Percentiles rank a stretch among this genome's conserved stretches.
Conservation (phyloP, 2,797 vertebrate species). For the Tadarida brasiliensis region DNA sequence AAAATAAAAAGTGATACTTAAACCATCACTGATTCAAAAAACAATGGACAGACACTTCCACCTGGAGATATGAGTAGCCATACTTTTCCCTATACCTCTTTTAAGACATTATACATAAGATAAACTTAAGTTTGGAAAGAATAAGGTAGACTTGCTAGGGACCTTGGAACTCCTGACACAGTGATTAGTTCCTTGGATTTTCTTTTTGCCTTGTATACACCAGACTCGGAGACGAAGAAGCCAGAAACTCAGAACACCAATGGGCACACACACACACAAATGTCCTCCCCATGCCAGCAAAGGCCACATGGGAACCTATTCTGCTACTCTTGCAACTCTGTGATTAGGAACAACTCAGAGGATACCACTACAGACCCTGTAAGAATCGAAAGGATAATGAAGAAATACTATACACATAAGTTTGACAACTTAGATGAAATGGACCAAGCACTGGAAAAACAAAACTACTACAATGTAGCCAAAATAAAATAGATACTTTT, state of each 20-base stretch:
- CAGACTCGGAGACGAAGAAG: background rate
- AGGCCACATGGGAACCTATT: too few species aligned
- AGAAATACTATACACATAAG: accelerated
- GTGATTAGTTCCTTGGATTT: background rate
- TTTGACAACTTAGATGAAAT: background rate
- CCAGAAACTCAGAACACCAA: background rate
- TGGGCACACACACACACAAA: background rate
- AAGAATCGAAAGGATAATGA: background rate
- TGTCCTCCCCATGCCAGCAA: too few species aligned
- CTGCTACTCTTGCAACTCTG: too few species aligned
- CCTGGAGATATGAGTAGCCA: background rate
- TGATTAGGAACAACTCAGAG: too few species aligned
- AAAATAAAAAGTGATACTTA: background rate
- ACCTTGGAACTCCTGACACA: background rate
- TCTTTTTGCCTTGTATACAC: background rate
- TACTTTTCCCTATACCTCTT: background rate
- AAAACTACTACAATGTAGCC: background rate
- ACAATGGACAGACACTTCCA: background rate
- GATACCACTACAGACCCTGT: too few species aligned
- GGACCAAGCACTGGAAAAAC: background rate
- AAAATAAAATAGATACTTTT: background rate
- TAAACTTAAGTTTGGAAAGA: background rate
- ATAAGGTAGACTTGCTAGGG: background rate
- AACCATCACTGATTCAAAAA: background rate
- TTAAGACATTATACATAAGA: background rate